Evolutionary conservation across 64 coral and sea anemone species (phyloP).

Genomic region (Cladopsammia gracilis): DNA sequence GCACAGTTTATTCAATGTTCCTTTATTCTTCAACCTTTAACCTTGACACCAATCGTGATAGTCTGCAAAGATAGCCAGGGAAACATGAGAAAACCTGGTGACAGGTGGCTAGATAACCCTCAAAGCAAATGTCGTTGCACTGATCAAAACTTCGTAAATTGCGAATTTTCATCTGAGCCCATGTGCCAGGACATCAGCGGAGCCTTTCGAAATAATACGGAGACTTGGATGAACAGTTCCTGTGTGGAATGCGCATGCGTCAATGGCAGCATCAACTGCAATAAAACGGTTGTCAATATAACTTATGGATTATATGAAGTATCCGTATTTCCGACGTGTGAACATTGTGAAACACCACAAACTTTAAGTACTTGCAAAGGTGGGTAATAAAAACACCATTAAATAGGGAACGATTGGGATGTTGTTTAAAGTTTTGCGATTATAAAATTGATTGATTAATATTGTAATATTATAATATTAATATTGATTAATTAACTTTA

Average conservation of each 20-base stretch:
- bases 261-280: conserved; percentile 30
- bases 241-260: conserved; percentile 23
- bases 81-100: conserved; percentile 7
- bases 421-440: too few species aligned
- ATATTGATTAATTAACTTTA: too few species aligned
- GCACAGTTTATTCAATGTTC: background rate
- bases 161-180: background rate
- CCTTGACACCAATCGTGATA: background rate
- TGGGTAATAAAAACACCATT: background rate
- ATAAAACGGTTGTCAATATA: background rate
- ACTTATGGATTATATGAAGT: conserved; percentile 6
- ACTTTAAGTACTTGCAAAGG: conserved; percentile 11
- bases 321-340: background rate
- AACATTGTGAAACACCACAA: background rate
- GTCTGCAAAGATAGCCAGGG: background rate
- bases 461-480: too few species aligned
- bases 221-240: conserved; percentile 15
- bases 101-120: background rate
- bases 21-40: background rate
- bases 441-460: too few species aligned
- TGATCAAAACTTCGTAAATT: background rate
- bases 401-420: too few species aligned
- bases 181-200: conserved; percentile 8
- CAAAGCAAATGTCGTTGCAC: background rate
- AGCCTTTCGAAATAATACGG: background rate